Conservation (phyloP, 2,113 vertebrate genomes). For the Phyllopteryx taeniolatus region DNA sequence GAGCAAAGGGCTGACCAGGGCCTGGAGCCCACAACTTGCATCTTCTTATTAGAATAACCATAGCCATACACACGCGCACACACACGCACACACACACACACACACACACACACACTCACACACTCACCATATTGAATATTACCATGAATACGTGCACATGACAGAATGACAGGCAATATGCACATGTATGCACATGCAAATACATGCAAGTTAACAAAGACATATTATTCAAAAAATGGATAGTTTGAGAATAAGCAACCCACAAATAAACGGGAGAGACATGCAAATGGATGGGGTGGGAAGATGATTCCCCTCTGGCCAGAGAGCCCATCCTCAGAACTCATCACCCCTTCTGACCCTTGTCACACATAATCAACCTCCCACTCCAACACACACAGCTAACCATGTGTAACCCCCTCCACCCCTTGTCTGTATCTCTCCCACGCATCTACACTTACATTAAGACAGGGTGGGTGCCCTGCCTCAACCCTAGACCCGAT, state of each 20-base stretch:
- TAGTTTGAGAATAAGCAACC: constrained; percentile 34
- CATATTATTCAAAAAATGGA: constrained; percentile 51
- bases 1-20: constrained; percentile 64
- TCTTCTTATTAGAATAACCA: constrained; percentile 67
- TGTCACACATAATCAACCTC: constrained; percentile 68
- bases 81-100: constrained; percentile 16
- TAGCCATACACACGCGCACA: constrained; percentile 25
- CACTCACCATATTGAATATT: constrained; percentile 33
- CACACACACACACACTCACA: constrained; percentile 7
- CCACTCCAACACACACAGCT: constrained; percentile 38
- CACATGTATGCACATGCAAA: constrained; percentile 48
- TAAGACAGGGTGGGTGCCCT: constrained; percentile 50
- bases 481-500: constrained; percentile 61
- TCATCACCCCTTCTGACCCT: constrained; percentile 59
- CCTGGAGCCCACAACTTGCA: constrained; percentile 45
- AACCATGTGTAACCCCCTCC: constrained; percentile 13
- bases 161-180: constrained; percentile 53
- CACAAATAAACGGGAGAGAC: constrained; percentile 52
- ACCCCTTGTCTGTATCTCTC: constrained; percentile 32
- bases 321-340: constrained; percentile 46
- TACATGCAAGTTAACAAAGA: constrained; percentile 48
- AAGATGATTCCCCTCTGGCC: constrained; percentile 64
- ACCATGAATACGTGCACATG: constrained; percentile 40
- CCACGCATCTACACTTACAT: constrained; percentile 27
- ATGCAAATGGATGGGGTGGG: constrained; percentile 62